Percentiles rank a stretch among this genome's conserved stretches.
These are phyloP conservation scores for Paramormyrops hopkinsi DNA, from an alignment of 2,797 vertebrate species.

Conservation along the genomic window DNA sequence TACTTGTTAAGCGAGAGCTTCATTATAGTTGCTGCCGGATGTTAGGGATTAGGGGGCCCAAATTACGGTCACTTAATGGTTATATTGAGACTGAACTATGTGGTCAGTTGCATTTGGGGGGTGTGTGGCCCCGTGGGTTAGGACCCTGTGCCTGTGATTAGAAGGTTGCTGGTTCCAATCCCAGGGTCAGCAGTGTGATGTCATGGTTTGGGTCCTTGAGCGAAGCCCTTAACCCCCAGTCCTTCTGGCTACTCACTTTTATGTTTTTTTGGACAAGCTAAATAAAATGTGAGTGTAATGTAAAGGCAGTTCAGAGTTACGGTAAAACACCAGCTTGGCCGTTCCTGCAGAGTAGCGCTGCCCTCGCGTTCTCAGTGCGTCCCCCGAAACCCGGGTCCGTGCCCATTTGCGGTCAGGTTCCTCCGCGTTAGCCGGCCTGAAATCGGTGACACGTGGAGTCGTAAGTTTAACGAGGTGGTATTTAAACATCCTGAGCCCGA, in stretches of 20 bases:
- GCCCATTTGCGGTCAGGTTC: neutral
- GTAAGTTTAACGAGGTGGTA: constrained; percentile 63
- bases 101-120: neutral
- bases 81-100: neutral
- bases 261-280: neutral
- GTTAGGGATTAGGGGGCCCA: neutral
- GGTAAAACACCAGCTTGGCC: neutral
- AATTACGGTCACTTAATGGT: neutral
- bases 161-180: neutral
- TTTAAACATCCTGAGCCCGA: constrained; percentile 57
- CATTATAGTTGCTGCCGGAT: neutral
- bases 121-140: neutral
- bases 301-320: neutral
- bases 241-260: neutral
- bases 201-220: neutral
- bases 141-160: neutral
- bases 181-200: neutral
- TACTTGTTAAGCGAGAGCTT: neutral
- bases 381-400: neutral
- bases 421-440: neutral
- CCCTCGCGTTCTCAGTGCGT: neutral
- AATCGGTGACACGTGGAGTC: constrained; percentile 27
- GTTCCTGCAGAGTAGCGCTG: neutral
- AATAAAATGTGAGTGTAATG: neutral
- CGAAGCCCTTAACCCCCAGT: neutral